Conservation (phyloP, 2,797 vertebrate genomes). For the Diceros bicornis region DNA sequence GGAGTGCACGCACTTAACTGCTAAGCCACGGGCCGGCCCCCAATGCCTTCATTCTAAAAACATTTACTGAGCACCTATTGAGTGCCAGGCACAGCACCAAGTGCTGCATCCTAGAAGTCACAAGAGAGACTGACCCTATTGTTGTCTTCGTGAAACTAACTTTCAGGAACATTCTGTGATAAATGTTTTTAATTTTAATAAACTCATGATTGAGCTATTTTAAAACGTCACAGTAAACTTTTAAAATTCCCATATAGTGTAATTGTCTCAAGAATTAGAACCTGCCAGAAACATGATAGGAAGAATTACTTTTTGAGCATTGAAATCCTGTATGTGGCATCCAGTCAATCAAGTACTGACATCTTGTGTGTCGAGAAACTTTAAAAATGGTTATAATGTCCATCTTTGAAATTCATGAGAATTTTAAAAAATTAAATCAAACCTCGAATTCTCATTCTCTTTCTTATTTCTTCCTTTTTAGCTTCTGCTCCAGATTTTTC, state of each 20-base stretch:
- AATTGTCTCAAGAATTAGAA: neutral
- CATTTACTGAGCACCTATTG: neutral
- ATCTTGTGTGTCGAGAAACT: neutral
- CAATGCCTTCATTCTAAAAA: neutral
- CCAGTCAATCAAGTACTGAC: neutral
- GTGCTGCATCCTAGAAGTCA: neutral
- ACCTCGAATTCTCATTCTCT: slow-evolving; percentile 51
- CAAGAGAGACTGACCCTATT: neutral
- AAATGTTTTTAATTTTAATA: neutral
- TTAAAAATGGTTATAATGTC: neutral
- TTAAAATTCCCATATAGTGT: neutral
- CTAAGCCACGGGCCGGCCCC: too few relatives aligned
- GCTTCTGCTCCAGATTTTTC: slow-evolving; percentile 97
- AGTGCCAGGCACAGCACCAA: neutral
- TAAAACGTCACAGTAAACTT: neutral
- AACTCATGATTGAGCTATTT: neutral
- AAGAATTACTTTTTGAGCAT: neutral
- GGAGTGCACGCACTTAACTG: too few relatives aligned
- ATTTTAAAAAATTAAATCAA: neutral
- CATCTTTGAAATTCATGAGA: neutral
- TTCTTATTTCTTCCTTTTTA: slow-evolving; percentile 83
- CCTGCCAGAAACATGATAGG: neutral
- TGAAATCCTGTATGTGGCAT: neutral
- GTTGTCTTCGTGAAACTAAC: neutral
- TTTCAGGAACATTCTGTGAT: neutral